Base-by-base conservation (phyloP, 1,140 invertebrate genomes). In the Dreissena rostriformis region DNA sequence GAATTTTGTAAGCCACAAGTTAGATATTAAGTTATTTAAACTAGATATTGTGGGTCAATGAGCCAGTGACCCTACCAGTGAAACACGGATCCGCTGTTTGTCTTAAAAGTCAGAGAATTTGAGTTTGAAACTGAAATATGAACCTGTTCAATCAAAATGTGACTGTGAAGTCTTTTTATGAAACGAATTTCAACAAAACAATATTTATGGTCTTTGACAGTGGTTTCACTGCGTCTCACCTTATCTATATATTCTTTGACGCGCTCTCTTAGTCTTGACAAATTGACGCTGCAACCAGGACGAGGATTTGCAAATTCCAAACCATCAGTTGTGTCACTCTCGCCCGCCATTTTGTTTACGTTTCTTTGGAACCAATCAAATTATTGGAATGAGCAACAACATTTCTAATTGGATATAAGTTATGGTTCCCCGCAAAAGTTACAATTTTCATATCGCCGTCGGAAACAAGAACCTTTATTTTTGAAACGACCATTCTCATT, bases 241-340 rank as follows among this genome's bases (percentile, higher is more conserved):
- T 91, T 91, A 29, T 91, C 91, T 49, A 91, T 89, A 63, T 91
- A 91, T 72, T 79, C 84, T 61, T 84, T 87, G 14, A 91, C 89
- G 65, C 82, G 85, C 57, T 88, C 88, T 81, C 88, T 82, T n/a
- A 91, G 63, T 51, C 85, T 73, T 55, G 52, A 19, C 19, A 91
- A 68, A 76, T 87, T 86, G 49, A 87, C 65, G 52, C 55, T 76
- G 61, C 72, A 86, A 2, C 63, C 63, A 7, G 71, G 28, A 19
- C 71, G 22, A 19, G 73, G 51, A n/a, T 65, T 82, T 73, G 61
- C 22, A 55, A 72, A 67, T 28, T 78, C 65, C 15, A 39, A 67
- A 57, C 49, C 71, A 65, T 86, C 82, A 55, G 65, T 19, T 63
- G 49, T 78, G 83, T 87, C 88, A 28, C 75, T 68, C 86, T 90